Evolutionary conservation across 2,113 vertebrate genomes (phyloP).

Genomic region (Solea senegalensis): DNA sequence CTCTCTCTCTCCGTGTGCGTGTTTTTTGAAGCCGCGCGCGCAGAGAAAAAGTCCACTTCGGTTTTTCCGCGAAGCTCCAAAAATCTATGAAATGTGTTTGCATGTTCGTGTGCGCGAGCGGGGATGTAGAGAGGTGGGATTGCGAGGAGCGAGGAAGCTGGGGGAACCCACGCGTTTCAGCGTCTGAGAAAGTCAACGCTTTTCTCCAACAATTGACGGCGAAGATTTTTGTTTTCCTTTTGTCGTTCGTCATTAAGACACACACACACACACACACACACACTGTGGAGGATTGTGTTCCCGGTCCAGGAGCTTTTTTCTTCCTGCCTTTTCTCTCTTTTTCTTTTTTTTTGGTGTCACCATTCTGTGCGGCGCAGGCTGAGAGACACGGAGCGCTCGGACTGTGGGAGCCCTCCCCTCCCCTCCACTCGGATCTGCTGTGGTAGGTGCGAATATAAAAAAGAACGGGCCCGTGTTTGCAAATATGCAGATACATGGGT

Average conservation of each 20-base stretch:
- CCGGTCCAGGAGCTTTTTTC: conserved; percentile 73
- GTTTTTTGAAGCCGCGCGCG: conserved; percentile 4
- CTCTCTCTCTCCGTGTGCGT: neutral
- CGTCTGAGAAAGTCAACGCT: conserved; percentile 84
- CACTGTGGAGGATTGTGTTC: conserved; percentile 66
- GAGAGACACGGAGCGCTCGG: conserved; percentile 83
- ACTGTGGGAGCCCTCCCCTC: conserved; percentile 80
- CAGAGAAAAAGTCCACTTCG: conserved; percentile 85
- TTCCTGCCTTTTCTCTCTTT: conserved; percentile 40
- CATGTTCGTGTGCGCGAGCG: conserved; percentile 86
- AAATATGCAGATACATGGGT: conserved; percentile 83
- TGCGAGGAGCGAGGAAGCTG: conserved; percentile 83
- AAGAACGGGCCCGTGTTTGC: conserved; percentile 77
- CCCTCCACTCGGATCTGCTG: conserved; percentile 81
- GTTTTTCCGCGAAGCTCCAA: conserved; percentile 90
- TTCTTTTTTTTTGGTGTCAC: conserved; percentile 75
- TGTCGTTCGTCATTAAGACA: conserved; percentile 54
- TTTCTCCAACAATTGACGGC: conserved; percentile 68
- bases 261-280: conserved; percentile 56
- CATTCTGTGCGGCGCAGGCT: conserved; percentile 79
- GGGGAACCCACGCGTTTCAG: conserved; percentile 85
- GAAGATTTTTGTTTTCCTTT: conserved; percentile 57
- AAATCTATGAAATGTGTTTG: conserved; percentile 89
- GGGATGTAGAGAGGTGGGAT: conserved; percentile 94
- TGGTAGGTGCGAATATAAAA: conserved; percentile 83